Evolutionary conservation across 1,140 invertebrate species (phyloP).

Genomic region (Lucilia sericata): DNA sequence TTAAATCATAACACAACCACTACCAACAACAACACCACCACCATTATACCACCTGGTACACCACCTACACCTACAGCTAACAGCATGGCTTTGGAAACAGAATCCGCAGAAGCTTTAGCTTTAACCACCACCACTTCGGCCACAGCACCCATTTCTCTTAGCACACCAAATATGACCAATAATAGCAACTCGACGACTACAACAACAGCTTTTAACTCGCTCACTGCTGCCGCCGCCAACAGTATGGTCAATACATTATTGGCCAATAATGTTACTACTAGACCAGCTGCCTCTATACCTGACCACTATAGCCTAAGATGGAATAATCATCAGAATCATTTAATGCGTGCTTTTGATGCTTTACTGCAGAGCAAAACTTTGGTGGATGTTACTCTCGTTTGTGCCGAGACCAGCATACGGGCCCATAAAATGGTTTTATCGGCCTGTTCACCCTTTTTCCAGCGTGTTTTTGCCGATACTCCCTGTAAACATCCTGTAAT

Average conservation of each 20-base stretch:
- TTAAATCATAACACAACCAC: not conserved
- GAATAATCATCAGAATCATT: slow-evolving; percentile 91
- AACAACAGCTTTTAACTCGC: slow-evolving; percentile 39
- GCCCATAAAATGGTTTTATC: slow-evolving; percentile 92
- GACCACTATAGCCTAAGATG: slow-evolving; percentile 91
- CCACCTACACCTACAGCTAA: slow-evolving; percentile 61
- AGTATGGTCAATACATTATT: slow-evolving; percentile 12
- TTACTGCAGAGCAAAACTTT: slow-evolving; percentile 85
- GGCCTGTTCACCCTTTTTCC: slow-evolving; percentile 91
- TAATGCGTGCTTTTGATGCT: slow-evolving; percentile 86
- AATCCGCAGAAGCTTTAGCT: slow-evolving; percentile 19
- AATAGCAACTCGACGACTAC: not conserved
- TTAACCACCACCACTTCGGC: slow-evolving; percentile 28
- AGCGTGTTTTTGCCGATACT: slow-evolving; percentile 88
- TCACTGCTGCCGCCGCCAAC: not conserved
- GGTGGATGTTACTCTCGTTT: slow-evolving; percentile 90
- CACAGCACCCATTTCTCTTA: slow-evolving; percentile 13
- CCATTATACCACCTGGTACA: slow-evolving; percentile 59
- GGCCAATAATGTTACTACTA: slow-evolving; percentile 52
- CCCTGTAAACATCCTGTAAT: slow-evolving; percentile 95
- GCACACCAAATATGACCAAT: not conserved
- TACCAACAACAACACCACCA: not conserved
- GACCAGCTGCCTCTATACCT: slow-evolving; percentile 71
- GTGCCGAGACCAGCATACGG: slow-evolving; percentile 82
- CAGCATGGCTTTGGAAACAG: slow-evolving; percentile 54